Conservation (phyloP, 2,888 invertebrate species). For the Mongoloraphidia duomilia region DNA sequence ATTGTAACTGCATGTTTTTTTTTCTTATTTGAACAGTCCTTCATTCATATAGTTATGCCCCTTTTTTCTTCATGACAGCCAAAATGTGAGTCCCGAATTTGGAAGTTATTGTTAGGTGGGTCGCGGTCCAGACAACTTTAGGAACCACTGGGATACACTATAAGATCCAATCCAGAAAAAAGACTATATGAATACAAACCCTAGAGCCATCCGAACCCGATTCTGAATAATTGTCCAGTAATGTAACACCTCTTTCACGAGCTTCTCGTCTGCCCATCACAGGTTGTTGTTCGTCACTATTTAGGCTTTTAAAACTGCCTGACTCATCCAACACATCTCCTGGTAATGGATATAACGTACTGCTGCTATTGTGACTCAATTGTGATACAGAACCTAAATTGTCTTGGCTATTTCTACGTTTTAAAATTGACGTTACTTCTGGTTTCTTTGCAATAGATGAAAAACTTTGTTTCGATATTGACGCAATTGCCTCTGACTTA, state of each 20-base stretch:
- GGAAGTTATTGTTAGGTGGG: no score
- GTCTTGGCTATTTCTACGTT: slow-evolving; percentile 34
- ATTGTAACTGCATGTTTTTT: no score
- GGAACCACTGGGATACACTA: no score
- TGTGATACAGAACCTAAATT: no score
- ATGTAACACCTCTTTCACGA: slow-evolving; percentile 18
- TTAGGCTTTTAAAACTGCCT: slow-evolving; percentile 46
- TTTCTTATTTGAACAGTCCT: no score
- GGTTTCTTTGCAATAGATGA: slow-evolving; percentile 29
- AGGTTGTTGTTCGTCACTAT: slow-evolving; percentile 46
- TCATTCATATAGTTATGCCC: no score
- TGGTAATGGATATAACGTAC: slow-evolving; percentile 31
- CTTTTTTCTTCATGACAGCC: no score
- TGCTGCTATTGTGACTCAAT: slow-evolving; percentile 27
- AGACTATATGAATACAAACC: slow-evolving; percentile 27
- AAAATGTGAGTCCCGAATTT: no score
- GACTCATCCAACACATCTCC: slow-evolving; percentile 51
- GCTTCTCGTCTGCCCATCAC: slow-evolving; percentile 49
- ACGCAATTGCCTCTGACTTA: slow-evolving; percentile 6
- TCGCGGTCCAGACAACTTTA: no score
- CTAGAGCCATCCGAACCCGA: slow-evolving; percentile 58
- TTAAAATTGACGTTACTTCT: slow-evolving; percentile 40
- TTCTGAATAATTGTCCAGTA: slow-evolving; percentile 44
- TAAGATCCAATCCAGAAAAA: no score
- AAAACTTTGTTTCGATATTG: slow-evolving; percentile 18